A percentile compares a stretch with the other conserved stretches of the same genome.
phyloP scores from a whole-genome alignment of 2,797 vertebrate species.

The Propithecus deckenii region DNA sequence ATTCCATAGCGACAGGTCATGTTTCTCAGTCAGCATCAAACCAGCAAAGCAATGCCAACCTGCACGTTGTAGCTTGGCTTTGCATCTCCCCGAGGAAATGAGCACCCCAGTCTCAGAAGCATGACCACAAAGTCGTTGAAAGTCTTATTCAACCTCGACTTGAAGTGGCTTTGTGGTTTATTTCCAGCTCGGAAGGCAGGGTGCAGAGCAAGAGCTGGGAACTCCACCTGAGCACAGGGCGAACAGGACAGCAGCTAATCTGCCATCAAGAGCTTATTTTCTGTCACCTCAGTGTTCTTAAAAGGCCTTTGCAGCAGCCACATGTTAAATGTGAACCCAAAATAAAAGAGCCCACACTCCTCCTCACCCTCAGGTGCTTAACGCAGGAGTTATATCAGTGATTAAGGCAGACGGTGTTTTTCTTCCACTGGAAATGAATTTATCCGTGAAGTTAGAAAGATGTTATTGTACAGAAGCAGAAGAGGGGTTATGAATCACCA shows the following conservation, averaged over 20 bases:
- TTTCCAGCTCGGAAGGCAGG: neutral
- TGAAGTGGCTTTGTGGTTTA: neutral
- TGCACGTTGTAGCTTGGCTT: neutral
- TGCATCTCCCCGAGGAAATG: neutral
- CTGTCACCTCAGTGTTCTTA: neutral
- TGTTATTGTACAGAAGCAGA: neutral
- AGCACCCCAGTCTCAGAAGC: neutral
- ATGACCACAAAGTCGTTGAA: neutral
- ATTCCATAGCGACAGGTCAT: neutral
- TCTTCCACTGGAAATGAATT: neutral
- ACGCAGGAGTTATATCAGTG: neutral
- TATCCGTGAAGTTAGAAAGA: neutral
- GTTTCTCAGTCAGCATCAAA: neutral
- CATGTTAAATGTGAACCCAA: neutral
- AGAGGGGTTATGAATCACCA: neutral
- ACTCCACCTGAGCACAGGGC: neutral
- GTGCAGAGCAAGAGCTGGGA: neutral
- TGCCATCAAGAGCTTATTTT: neutral
- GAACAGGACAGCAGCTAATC: neutral
- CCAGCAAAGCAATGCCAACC: neutral
- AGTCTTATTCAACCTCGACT: neutral
- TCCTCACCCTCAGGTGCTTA: neutral
- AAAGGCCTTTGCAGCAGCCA: neutral
- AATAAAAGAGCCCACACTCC: neutral
- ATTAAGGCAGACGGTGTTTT: accelerated